These are phyloP conservation scores for Caerostris darwini DNA, from an alignment of 1,140 invertebrate genomes.

Conservation along the genomic window DNA sequence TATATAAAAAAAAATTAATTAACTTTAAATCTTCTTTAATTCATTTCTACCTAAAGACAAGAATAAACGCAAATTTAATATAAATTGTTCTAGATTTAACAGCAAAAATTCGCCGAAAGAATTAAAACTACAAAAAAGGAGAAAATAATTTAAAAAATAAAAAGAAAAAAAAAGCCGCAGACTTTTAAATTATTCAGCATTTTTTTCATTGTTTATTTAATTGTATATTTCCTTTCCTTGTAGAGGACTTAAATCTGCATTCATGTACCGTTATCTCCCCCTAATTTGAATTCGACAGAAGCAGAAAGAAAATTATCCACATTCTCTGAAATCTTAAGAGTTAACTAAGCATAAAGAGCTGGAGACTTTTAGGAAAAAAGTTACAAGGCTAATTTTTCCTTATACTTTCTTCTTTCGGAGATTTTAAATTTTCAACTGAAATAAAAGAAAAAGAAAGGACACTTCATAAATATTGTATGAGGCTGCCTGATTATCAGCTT, in stretches of 20 bases:
- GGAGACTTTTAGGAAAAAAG: slow-evolving; percentile 2
- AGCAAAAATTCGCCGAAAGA: background rate
- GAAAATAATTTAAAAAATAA: background rate
- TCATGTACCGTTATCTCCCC: background rate
- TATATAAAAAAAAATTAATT: too few relatives aligned
- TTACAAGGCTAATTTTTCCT: background rate
- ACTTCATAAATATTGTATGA: slow-evolving; percentile 70
- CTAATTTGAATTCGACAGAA: slow-evolving; percentile 64
- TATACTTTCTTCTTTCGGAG: background rate
- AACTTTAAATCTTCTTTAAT: too few relatives aligned
- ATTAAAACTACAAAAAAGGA: too few relatives aligned
- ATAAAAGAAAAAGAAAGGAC: background rate
- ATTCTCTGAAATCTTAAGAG: slow-evolving; percentile 47
- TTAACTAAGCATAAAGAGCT: slow-evolving; percentile 42
- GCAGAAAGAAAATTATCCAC: slow-evolving; percentile 58
- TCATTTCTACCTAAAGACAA: too few relatives aligned
- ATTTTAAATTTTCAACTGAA: slow-evolving; percentile 38
- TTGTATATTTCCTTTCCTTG: background rate
- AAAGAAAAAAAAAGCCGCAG: background rate
- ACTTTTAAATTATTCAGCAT: background rate
- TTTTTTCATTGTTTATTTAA: slow-evolving; percentile 6
- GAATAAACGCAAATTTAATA: background rate
- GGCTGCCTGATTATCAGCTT: slow-evolving; percentile 62
- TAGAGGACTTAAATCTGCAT: slow-evolving; percentile 33
- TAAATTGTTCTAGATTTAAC: background rate